Percentiles rank a stretch among this genome's conserved stretches.
phyloP scores from a whole-genome alignment of 2,797 vertebrate genomes.

The Eulemur rubriventer region DNA sequence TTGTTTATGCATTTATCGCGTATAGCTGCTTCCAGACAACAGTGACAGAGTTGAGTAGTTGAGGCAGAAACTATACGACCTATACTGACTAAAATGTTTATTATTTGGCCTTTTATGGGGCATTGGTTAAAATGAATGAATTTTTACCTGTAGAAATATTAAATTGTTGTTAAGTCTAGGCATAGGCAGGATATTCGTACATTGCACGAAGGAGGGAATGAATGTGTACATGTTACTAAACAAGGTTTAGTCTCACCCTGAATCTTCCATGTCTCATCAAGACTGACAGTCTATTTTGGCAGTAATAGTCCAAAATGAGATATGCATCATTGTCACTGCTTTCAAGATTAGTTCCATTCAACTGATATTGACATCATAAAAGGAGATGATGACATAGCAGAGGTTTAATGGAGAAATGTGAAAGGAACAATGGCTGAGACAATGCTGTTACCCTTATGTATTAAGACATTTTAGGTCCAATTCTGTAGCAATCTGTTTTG shows the following conservation, averaged over 20 bases:
- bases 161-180: background rate
- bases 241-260: background rate
- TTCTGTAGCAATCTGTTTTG: constrained; percentile 7
- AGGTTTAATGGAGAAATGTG: background rate
- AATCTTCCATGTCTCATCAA: background rate
- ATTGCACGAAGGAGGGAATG: background rate
- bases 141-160: background rate
- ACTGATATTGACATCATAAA: background rate
- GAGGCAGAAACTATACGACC: background rate
- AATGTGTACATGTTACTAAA: background rate
- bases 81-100: background rate
- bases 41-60: background rate
- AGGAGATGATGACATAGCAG: background rate
- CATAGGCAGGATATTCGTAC: background rate
- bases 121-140: background rate
- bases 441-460: background rate
- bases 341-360: constrained; percentile 5
- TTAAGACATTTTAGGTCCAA: background rate
- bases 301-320: background rate
- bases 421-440: background rate
- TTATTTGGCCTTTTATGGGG: background rate
- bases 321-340: background rate
- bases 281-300: background rate
- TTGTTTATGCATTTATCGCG: background rate
- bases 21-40: background rate